These are phyloP conservation scores for Lampropteryx suffumata DNA, from an alignment of 2,888 invertebrate species.

Conservation along the genomic window DNA sequence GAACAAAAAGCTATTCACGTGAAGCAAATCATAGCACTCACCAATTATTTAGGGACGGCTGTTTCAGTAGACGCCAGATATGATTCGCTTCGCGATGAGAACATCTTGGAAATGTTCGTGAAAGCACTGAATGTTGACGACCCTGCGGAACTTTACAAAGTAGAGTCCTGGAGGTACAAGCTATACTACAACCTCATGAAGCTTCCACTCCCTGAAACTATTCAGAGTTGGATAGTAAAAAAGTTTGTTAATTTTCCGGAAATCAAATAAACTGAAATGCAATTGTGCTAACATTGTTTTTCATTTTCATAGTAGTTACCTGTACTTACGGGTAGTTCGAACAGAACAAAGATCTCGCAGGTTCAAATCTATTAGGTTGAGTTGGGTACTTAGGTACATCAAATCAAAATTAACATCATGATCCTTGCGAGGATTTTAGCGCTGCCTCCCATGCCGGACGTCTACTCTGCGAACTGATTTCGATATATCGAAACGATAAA, in stretches of 20 bases:
- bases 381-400: too few species aligned
- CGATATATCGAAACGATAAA: too few species aligned
- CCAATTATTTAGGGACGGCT: constrained; percentile 78
- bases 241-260: constrained; percentile 86
- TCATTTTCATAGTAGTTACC: too few species aligned
- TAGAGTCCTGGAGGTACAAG: constrained; percentile 86
- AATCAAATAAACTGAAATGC: constrained; percentile 16
- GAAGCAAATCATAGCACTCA: constrained; percentile 85
- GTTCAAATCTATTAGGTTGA: too few species aligned
- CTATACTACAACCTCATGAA: constrained; percentile 86
- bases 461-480: too few species aligned
- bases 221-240: constrained; percentile 84
- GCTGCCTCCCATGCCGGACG: too few species aligned
- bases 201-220: constrained; percentile 78
- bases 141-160: constrained; percentile 85
- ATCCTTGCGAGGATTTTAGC: too few species aligned
- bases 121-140: constrained; percentile 83
- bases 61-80: constrained; percentile 64
- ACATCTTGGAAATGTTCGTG: constrained; percentile 84
- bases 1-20: constrained; percentile 86
- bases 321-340: too few species aligned
- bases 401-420: too few species aligned
- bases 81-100: constrained; percentile 78
- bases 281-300: too few species aligned
- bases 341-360: too few species aligned